These are phyloP conservation scores for Drosophila aldrichi DNA, from an alignment of 2,888 invertebrate genomes.

Conservation along the genomic window DNA sequence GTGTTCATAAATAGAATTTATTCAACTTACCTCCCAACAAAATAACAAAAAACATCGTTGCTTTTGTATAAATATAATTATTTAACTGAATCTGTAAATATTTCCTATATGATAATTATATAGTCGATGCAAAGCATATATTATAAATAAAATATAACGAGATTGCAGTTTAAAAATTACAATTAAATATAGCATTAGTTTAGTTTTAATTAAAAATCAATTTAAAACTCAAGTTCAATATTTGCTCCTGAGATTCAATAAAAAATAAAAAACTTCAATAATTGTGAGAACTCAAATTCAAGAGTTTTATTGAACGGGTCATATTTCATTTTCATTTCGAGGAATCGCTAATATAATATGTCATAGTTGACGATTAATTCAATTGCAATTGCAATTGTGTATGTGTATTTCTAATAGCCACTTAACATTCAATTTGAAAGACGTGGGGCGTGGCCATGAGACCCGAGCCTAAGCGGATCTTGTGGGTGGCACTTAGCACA, in stretches of 20 bases:
- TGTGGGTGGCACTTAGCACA: conserved; percentile 8
- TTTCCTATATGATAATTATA: conserved; percentile 27
- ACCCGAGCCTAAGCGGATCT: not conserved
- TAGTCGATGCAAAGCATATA: conserved; percentile 67
- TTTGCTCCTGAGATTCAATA: conserved; percentile 60
- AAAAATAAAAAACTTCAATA: conserved; percentile 33
- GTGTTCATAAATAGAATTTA: conserved; percentile 68
- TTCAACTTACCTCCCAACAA: conserved; percentile 45
- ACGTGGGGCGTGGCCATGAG: conserved; percentile 16
- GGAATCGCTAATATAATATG: conserved; percentile 5
- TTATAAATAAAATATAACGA: conserved; percentile 26
- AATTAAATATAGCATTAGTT: conserved; percentile 47
- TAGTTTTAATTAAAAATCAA: conserved; percentile 41
- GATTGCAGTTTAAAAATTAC: conserved; percentile 34
- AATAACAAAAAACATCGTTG: conserved; percentile 8
- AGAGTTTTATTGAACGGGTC: conserved; percentile 1
- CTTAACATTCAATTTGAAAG: conserved; percentile 70
- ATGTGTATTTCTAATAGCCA: conserved; percentile 55
- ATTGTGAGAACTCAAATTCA: conserved; percentile 17
- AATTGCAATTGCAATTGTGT: conserved; percentile 56
- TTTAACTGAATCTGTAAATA: conserved; percentile 47
- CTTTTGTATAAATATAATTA: conserved; percentile 33
- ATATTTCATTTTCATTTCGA: not conserved
- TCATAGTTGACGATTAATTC: conserved; percentile 47
- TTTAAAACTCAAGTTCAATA: conserved; percentile 52